These are phyloP conservation scores for Mastacembelus armatus DNA, from an alignment of 2,797 vertebrate species.

Conservation along the genomic window DNA sequence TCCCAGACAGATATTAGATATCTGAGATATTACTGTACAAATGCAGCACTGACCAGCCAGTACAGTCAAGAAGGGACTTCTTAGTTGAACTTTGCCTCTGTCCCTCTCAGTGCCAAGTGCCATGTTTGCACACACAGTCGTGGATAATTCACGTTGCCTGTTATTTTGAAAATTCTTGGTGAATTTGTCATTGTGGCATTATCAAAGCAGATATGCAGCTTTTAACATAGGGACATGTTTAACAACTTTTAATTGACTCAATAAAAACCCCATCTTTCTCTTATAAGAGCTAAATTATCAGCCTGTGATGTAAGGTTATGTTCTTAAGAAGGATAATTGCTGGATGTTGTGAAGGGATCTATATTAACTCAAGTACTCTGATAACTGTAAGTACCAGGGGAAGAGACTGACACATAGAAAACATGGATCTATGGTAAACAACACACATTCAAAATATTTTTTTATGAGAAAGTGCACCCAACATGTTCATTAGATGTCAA, in stretches of 20 bases:
- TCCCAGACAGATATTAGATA: slow-evolving; percentile 42
- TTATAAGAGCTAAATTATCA: background rate
- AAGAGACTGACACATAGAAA: background rate
- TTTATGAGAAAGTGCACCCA: background rate
- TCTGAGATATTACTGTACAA: slow-evolving; percentile 10
- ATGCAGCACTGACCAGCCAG: slow-evolving; percentile 9
- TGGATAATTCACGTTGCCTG: slow-evolving; percentile 14
- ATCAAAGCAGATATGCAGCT: background rate
- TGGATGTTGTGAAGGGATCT: no score
- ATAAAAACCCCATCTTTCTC: background rate
- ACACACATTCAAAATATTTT: background rate
- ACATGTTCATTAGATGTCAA: background rate
- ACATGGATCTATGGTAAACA: background rate
- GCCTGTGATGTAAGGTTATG: background rate
- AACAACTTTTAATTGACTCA: slow-evolving; percentile 9
- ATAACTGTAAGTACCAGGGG: no score
- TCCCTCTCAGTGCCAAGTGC: background rate
- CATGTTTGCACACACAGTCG: slow-evolving; percentile 17
- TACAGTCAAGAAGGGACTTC: background rate
- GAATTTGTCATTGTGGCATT: slow-evolving; percentile 25
- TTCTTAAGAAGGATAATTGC: background rate
- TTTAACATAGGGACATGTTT: slow-evolving; percentile 1
- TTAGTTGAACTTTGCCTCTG: background rate
- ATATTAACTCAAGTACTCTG: no score
- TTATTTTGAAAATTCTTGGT: slow-evolving; percentile 10